Evolutionary conservation across 2,888 invertebrate species (phyloP), one percentile per base, ranked within the genome.

Genomic region (Dilophus febrilis): DNA sequence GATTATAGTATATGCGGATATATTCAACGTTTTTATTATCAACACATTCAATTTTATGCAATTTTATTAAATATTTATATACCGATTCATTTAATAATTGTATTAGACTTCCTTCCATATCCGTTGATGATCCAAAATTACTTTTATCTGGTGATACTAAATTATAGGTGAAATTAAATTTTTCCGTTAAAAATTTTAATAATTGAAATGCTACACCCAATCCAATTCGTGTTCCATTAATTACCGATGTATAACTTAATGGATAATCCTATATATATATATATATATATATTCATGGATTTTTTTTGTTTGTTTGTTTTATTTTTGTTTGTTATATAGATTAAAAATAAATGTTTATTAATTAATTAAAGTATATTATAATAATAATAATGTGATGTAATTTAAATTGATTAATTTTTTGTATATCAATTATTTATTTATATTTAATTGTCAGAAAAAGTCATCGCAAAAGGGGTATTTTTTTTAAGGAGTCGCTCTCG

Each of bases 121-220:
- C 59, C 1, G 48, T 51, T 1, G 54, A 55, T 8, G 66, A 64
- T 0, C 77, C 77, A 45, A 77, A 67, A 8, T 68, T 65, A 51
- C 80, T 75, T 33, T 63, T 65, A 7, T 66, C 59, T 0, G 84
- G 81, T 36, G 68, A 56, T 12, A 79, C 56, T 2, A 86, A 66
- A 12, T 75, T 72, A 50, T 79, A 86, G 0, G 77, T 76, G 45
- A 87, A 86, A 47, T 81, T 76, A 47, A 75, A 77, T 49, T 73
- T 74, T 40, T 72, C 56, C 33, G 70, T 69, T 3, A 87, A 63
- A 35, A 84, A 72, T 19, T 77, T 61, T 10, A 87, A 57, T 38
- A 87, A 57, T 38, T 71, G 64, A 53, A 85, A 86, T 0, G 84
- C 78, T 6, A 82, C 74, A 1, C 87, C 87, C 2, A 50, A 55